Base-by-base conservation (phyloP, 2,888 invertebrate species). In the Eilema caniola region DNA sequence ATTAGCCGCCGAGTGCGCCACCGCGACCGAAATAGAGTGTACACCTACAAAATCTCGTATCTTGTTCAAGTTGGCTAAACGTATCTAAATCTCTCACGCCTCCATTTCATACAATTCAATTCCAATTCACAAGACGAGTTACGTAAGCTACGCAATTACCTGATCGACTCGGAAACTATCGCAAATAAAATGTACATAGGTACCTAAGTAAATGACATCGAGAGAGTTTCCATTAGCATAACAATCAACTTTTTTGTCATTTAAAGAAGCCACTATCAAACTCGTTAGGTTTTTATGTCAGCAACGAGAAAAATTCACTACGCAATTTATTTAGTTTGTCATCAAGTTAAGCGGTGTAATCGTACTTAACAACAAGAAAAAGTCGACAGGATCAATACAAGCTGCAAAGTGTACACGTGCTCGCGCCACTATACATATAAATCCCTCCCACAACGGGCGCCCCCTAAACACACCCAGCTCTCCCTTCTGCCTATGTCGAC, bases 331-430 rank as follows among this genome's bases (percentile, higher is more conserved):
- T 16, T 66, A 8, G 12, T 47, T 25, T 64, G 14, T 53, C 28
- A 56, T 31, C 33, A 24, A 23, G 24, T 16, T 28, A 53, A 28
- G 28, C 56, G 24, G 28, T 64, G 37, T 37, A 67, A 47, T 61
- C 41, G 47, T 80, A 66, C 79, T 83, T 88, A 90, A 88, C 88
- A 90, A 89, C 86, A 89, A 88, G 86, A 87, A 82, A 83, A 81
- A 81, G 74, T 76, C 77, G 81, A 78, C 79, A 76, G 92, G 93
- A 94, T 95, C 95, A 94, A 94, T 95, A 95, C 93, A 88, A 70
- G 91, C 94, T 94, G 94, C 94, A 95, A 95, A 95, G 94, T 93
- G 92, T 94, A 94, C 94, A 95, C 94, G 94, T 94, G 93, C 94
- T 94, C 94, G 92, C 92, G 93, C 93, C 93, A 94, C 95, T 94